Conservation (phyloP, 2,888 invertebrate species). For the Orthonevra nobilis region DNA sequence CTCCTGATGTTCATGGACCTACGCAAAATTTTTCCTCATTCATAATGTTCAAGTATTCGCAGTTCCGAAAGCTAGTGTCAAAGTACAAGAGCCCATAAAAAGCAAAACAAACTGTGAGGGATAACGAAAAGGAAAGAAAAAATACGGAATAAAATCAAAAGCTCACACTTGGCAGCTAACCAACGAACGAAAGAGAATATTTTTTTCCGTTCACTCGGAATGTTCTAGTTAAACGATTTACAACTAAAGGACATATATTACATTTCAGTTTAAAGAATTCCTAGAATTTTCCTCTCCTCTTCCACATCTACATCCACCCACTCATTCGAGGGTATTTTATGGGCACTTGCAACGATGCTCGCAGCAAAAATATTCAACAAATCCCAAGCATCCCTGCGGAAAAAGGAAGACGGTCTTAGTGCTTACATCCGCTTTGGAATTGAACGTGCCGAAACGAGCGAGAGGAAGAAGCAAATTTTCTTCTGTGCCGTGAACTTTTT, state of each 20-base stretch:
- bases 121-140: background rate
- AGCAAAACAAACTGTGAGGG: conserved; percentile 6
- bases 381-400: conserved; percentile 15
- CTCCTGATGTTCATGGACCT: background rate
- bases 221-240: conserved; percentile 61
- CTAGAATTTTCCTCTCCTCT: conserved; percentile 12
- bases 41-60: conserved; percentile 2
- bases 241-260: conserved; percentile 60
- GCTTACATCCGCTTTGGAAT: background rate
- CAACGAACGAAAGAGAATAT: conserved; percentile 20
- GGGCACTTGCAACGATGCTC: background rate
- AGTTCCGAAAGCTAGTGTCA: conserved; percentile 29
- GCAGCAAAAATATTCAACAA: conserved; percentile 46
- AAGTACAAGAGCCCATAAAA: conserved; percentile 26
- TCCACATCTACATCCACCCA: conserved; percentile 2
- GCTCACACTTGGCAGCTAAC: conserved; percentile 57
- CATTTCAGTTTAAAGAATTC: conserved; percentile 52
- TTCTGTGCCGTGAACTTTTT: conserved; percentile 30
- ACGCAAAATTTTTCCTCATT: background rate
- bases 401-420: conserved; percentile 10
- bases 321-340: conserved; percentile 14
- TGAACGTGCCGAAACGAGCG: conserved; percentile 25
- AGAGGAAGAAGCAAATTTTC: conserved; percentile 14
- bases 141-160: conserved; percentile 56
- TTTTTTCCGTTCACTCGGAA: conserved; percentile 41